Conservation (phyloP, 2,113 vertebrate genomes). For the Brachyistius frenatus region DNA sequence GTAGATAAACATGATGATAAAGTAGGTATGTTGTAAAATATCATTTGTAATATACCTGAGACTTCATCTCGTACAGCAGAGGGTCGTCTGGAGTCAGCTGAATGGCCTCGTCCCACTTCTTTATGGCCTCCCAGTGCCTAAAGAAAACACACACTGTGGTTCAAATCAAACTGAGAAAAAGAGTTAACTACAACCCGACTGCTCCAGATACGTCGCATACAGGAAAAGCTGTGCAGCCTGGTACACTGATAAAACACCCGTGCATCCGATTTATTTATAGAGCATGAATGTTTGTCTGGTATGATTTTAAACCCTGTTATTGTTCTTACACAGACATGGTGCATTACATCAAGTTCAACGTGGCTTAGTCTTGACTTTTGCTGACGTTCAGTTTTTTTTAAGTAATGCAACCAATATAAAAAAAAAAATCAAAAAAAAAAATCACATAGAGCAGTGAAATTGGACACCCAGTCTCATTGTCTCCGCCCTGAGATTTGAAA, state of each 20-base stretch:
- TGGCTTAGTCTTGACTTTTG: background rate
- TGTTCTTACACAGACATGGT: background rate
- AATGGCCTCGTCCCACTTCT: constrained; percentile 95
- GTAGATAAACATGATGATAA: background rate
- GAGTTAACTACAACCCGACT: background rate
- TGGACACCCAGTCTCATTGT: background rate
- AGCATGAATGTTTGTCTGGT: no score
- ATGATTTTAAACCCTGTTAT: background rate
- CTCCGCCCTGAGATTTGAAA: constrained; percentile 8
- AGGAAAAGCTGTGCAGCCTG: background rate
- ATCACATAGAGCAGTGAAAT: constrained; percentile 4
- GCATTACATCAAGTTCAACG: background rate
- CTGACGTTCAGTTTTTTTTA: background rate
- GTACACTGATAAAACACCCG: no score
- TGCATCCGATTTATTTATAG: background rate
- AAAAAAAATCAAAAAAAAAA: constrained; percentile 1
- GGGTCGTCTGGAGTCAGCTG: constrained; percentile 93
- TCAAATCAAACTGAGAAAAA: background rate
- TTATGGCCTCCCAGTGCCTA: constrained; percentile 93
- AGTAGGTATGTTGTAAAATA: background rate
- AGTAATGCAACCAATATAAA: constrained; percentile 5
- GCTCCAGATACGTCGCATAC: background rate
- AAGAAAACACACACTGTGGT: constrained; percentile 44
- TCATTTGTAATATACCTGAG: constrained; percentile 88
- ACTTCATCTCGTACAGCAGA: constrained; percentile 96